Conservation (phyloP, 2,113 vertebrate species). For the Raja brachyura region DNA sequence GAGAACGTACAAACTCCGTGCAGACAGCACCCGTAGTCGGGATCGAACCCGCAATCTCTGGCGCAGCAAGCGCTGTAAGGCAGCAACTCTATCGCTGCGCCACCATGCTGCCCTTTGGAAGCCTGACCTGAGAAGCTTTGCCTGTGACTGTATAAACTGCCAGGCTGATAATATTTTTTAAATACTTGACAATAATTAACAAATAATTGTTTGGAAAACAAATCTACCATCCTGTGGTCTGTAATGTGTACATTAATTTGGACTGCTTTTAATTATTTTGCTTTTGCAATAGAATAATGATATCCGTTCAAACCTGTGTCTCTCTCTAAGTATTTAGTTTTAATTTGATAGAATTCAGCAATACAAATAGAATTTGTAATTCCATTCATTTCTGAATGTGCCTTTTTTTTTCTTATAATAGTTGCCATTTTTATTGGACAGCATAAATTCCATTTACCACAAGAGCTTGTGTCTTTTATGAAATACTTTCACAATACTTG, state of each 20-base stretch:
- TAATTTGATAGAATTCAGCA: neutral
- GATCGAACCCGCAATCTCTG: no score
- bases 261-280: neutral
- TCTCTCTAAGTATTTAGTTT: slow-evolving; percentile 2
- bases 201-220: neutral
- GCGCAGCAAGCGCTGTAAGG: no score
- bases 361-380: neutral
- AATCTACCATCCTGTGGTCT: no score
- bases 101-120: no score
- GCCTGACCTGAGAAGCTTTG: no score
- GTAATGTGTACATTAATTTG: neutral
- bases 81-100: no score
- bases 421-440: neutral
- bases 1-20: no score
- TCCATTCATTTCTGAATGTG: neutral
- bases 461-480: neutral
- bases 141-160: no score
- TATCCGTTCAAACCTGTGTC: neutral
- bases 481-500: neutral
- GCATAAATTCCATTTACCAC: neutral
- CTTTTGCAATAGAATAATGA: neutral
- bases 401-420: neutral
- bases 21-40: no score
- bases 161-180: no score
- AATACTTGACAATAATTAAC: no score